A percentile compares a stretch with the other conserved stretches of the same genome.
Evolutionary conservation across 1,140 invertebrate genomes (phyloP).

Genomic region (Frieseomelitta varia): DNA sequence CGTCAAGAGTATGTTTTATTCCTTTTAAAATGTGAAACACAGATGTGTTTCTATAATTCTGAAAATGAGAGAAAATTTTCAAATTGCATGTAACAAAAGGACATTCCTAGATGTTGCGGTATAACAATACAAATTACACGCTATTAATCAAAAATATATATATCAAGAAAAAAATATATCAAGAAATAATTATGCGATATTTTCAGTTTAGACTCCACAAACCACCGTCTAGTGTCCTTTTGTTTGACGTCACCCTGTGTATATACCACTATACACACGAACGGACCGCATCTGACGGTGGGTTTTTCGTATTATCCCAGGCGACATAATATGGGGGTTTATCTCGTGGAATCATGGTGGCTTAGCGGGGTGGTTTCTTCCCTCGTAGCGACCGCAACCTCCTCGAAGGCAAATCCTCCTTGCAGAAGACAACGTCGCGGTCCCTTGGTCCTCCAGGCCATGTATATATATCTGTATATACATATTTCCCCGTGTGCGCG

Average conservation of each 20-base stretch:
- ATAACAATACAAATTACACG: neutral
- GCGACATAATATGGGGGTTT: constrained; percentile 73
- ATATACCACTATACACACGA: constrained; percentile 16
- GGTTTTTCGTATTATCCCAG: constrained; percentile 65
- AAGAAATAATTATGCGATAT: too few relatives aligned
- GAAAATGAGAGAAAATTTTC: neutral
- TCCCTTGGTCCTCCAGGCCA: constrained; percentile 61
- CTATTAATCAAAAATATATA: too few relatives aligned
- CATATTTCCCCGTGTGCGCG: constrained; percentile 43
- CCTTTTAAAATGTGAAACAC: neutral
- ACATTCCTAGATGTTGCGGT: neutral
- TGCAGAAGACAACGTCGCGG: constrained; percentile 61
- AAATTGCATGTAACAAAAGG: neutral
- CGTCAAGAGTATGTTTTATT: neutral
- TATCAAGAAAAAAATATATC: too few relatives aligned
- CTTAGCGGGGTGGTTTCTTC: constrained; percentile 65
- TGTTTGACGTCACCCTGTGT: constrained; percentile 19
- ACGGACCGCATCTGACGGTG: constrained; percentile 38
- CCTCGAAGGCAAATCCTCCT: constrained; percentile 70
- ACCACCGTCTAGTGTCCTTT: neutral
- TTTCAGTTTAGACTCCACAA: neutral
- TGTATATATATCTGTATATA: constrained; percentile 20
- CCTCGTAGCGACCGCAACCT: constrained; percentile 48
- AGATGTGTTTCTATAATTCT: neutral
- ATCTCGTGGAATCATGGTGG: constrained; percentile 70